phyloP scores from a whole-genome alignment of 2,113 vertebrate species.

The Anseranas semipalmata region DNA sequence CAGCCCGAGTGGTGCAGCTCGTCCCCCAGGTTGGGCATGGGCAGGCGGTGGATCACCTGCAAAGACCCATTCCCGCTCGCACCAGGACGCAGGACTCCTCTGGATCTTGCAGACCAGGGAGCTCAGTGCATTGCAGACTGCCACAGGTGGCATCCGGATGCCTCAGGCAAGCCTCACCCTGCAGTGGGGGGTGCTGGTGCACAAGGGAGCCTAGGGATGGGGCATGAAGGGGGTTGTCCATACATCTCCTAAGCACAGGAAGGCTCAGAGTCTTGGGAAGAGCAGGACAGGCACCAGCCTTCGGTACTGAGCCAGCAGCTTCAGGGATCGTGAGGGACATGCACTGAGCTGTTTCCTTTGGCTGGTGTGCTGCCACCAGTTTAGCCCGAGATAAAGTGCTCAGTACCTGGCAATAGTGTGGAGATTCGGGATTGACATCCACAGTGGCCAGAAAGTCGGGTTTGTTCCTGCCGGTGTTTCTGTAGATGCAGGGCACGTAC shows the following conservation, averaged over 20 bases:
- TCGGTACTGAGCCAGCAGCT: background rate
- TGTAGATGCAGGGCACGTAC: slow-evolving; percentile 92
- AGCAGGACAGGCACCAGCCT: background rate
- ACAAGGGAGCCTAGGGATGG: background rate
- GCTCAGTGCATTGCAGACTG: rapidly evolving
- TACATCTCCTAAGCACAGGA: background rate
- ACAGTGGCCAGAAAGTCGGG: slow-evolving; percentile 94
- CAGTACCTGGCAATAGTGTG: slow-evolving; percentile 84
- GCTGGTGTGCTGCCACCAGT: background rate
- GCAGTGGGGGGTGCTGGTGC: background rate
- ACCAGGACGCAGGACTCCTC: no score
- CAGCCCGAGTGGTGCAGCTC: slow-evolving; percentile 93
- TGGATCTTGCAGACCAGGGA: no score
- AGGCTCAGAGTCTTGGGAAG: background rate
- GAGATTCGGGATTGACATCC: slow-evolving; percentile 86
- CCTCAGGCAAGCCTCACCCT: background rate
- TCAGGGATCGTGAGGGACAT: background rate
- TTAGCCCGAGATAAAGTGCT: rapidly evolving
- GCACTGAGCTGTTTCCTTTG: background rate
- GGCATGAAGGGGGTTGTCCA: rapidly evolving
- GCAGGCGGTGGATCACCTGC: slow-evolving; percentile 91
- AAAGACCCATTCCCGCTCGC: background rate
- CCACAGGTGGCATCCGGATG: rapidly evolving
- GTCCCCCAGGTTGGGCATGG: slow-evolving; percentile 88
- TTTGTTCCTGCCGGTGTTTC: slow-evolving; percentile 81